Evolutionary conservation across 2,888 invertebrate species (phyloP).

Genomic region (Endomychus coccineus): DNA sequence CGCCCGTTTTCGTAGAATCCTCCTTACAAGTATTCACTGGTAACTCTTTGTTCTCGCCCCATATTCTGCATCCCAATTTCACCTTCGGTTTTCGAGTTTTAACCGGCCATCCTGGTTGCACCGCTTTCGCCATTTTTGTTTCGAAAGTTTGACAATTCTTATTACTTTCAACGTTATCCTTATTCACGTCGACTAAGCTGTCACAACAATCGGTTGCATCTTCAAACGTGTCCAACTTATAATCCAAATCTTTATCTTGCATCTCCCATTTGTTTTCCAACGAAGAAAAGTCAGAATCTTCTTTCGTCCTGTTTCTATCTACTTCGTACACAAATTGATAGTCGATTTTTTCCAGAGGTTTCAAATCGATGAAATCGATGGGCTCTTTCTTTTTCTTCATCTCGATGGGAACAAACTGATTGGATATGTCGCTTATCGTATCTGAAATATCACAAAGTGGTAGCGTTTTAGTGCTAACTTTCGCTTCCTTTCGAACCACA

Average conservation of each 20-base stretch:
- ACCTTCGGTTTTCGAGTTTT: slow-evolving; percentile 39
- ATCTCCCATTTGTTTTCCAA: slow-evolving; percentile 21
- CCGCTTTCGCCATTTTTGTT: slow-evolving; percentile 8
- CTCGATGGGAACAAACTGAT: slow-evolving; percentile 4
- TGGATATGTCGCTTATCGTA: slow-evolving; percentile 5
- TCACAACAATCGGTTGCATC: slow-evolving; percentile 29
- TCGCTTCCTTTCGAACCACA: background rate
- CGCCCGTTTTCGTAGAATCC: background rate
- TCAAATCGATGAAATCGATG: slow-evolving; percentile 18
- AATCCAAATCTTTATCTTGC: slow-evolving; percentile 9
- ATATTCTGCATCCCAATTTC: slow-evolving; percentile 40
- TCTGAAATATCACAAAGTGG: background rate
- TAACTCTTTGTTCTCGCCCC: slow-evolving; percentile 13
- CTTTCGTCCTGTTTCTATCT: background rate
- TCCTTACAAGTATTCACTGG: slow-evolving; percentile 23
- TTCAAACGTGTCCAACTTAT: slow-evolving; percentile 28
- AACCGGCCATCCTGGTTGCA: slow-evolving; percentile 24
- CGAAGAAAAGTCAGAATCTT: slow-evolving; percentile 24
- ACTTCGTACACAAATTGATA: slow-evolving; percentile 7
- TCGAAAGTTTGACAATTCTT: slow-evolving; percentile 9
- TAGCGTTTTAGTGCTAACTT: background rate
- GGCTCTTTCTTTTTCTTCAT: slow-evolving; percentile 1
- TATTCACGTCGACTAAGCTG: slow-evolving; percentile 8
- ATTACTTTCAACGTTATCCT: slow-evolving; percentile 12
- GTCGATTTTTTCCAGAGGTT: slow-evolving; percentile 25